Conservation (phyloP, 2,888 invertebrate genomes). For the Suillia variegata region DNA sequence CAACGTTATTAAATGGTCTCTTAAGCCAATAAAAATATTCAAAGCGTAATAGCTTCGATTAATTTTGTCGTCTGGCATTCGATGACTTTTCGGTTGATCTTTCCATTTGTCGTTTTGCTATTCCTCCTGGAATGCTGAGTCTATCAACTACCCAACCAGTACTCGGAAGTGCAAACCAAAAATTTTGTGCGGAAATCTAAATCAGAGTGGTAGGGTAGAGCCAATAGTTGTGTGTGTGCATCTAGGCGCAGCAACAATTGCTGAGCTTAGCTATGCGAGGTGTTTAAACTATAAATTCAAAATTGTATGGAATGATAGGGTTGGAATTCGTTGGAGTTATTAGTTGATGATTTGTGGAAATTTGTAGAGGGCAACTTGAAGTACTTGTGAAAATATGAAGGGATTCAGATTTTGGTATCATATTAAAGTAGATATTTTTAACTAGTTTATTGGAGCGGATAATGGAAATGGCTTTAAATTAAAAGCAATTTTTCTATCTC, state of each 20-base stretch:
- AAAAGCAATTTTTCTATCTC: no score
- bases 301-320: not conserved
- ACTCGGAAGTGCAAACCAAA: not conserved
- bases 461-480: no score
- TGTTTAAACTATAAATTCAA: no score
- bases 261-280: not conserved
- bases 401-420: no score
- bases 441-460: no score
- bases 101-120: not conserved
- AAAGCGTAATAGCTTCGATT: not conserved
- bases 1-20: no score
- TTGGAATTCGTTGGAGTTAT: constrained; percentile 13
- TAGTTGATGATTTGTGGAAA: constrained; percentile 22
- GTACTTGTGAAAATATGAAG: no score
- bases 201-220: not conserved
- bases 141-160: no score
- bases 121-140: not conserved
- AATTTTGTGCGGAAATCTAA: not conserved
- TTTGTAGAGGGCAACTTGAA: no score
- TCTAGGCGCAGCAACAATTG: constrained; percentile 14
- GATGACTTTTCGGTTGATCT: constrained; percentile 7
- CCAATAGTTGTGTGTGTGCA: not conserved
- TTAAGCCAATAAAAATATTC: not conserved
- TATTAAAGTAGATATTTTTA: no score
- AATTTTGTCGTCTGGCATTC: constrained; percentile 1